Evolutionary conservation across 2,113 vertebrate genomes (phyloP).

Genomic region (Corynorhinus townsendii): DNA sequence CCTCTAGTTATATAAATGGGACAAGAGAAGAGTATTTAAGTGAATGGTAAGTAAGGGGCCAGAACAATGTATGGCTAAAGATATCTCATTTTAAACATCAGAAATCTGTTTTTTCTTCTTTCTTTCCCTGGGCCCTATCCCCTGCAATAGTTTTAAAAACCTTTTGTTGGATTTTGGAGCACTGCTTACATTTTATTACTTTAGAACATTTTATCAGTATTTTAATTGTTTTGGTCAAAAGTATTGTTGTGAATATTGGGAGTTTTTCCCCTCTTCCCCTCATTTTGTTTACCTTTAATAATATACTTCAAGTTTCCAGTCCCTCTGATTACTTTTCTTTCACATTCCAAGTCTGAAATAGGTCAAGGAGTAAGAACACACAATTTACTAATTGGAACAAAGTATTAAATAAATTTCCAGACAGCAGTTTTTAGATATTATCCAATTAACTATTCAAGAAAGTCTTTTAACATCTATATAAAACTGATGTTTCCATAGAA

Average conservation of each 20-base stretch:
- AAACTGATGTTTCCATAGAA: background rate
- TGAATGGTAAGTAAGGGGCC: background rate
- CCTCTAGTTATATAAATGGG: background rate
- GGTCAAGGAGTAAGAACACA: background rate
- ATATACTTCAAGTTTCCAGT: background rate
- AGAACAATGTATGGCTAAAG: background rate
- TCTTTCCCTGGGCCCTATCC: accelerated
- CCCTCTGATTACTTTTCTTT: background rate
- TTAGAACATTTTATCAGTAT: background rate
- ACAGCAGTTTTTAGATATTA: background rate
- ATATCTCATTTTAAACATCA: background rate
- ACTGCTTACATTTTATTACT: background rate
- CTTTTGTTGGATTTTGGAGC: background rate
- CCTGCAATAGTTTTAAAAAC: background rate
- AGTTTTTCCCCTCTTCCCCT: background rate
- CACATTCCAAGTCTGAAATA: background rate
- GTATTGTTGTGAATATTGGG: background rate
- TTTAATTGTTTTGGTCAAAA: background rate
- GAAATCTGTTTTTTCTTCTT: background rate
- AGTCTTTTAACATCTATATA: background rate
- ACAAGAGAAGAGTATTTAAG: background rate
- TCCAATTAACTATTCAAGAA: background rate
- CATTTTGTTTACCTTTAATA: background rate
- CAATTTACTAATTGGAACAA: background rate
- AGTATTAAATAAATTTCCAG: background rate